Base-by-base conservation (phyloP, 2,888 invertebrate genomes). In the Catonia carolina region DNA sequence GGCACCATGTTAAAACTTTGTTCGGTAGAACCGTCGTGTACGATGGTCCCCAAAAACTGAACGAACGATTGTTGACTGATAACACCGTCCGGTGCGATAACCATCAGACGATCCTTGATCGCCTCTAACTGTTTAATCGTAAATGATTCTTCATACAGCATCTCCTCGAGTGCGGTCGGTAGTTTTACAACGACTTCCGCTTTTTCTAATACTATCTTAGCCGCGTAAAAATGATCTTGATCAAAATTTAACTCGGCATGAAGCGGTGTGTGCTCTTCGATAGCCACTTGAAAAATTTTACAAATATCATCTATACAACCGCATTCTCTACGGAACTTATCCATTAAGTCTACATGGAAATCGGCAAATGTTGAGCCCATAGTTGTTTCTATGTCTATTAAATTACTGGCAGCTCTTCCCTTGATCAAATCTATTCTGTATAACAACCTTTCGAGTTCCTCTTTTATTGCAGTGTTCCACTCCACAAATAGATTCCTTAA, bases 391-490 rank as follows among this genome's bases (percentile, higher is more conserved):
- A 77, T 71, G 62, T 77, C 65, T 65, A 77, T 71, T 67, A 79
- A 70, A 64, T 75, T 73, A 60, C 70, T 64, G 51, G 71, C 70
- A 61, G 74, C 72, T 70, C 76, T 61, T 73, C 64, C 61, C 70
- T 73, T 23, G 66, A 61, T 55, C n/a, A 72, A 53, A 2, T 67
- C 59, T 12, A 79, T 66, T 47, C 81, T 74, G 45, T 77, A 65
- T 45, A 69, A 72, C 1, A 74, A 73, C 61, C 83, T 72, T 56
- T 71, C 74, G 65, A 75, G 73, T 72, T 84, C 84, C 20, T 79
- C 81, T 54, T 75, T 73, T 3, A 79, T 68, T 8, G 77, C 81
- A 68, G 75, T 75, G 15, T 71, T 71, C 80, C 82, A 83, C 69
- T 83, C 82, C 20, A 78, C 74, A 14, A 79, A 67, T 63, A 79